Evolutionary conservation across 2,113 vertebrate genomes (phyloP).

Genomic region (Siniperca knerii): DNA sequence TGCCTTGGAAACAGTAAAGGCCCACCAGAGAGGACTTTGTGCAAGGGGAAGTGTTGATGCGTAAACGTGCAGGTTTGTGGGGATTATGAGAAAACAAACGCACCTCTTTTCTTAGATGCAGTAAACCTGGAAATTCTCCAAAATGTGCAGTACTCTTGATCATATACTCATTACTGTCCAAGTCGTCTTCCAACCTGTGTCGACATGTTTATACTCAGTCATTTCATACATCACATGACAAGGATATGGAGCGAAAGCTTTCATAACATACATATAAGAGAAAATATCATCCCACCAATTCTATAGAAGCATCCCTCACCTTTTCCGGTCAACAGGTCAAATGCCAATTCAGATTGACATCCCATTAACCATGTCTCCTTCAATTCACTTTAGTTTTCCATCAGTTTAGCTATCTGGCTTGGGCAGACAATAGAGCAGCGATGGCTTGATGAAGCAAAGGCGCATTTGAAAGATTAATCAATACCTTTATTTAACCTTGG

Average conservation of each 20-base stretch:
- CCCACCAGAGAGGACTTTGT: constrained; percentile 72
- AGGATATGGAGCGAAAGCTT: neutral
- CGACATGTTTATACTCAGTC: neutral
- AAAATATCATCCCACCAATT: neutral
- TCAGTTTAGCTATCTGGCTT: constrained; percentile 42
- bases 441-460: constrained; percentile 44
- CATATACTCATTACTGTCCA: neutral
- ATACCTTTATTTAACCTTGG: constrained; percentile 60
- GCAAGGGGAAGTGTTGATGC: constrained; percentile 57
- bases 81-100: constrained; percentile 27
- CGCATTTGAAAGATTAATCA: constrained; percentile 48
- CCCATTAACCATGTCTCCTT: constrained; percentile 23
- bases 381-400: constrained; percentile 16
- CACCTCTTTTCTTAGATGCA: constrained; percentile 25
- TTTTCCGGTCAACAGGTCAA: constrained; percentile 24
- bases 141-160: neutral
- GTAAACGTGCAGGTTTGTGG: constrained; percentile 55
- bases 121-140: neutral
- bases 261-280: neutral
- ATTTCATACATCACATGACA: neutral
- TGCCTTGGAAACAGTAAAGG: constrained; percentile 84
- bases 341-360: constrained; percentile 17
- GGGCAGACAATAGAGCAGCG: constrained; percentile 22
- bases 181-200: neutral
- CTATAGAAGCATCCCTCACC: neutral